Evolutionary conservation across 1,140 invertebrate species (phyloP), one percentile per base, ranked within the genome.

Genomic region (Drosophila yakuba): DNA sequence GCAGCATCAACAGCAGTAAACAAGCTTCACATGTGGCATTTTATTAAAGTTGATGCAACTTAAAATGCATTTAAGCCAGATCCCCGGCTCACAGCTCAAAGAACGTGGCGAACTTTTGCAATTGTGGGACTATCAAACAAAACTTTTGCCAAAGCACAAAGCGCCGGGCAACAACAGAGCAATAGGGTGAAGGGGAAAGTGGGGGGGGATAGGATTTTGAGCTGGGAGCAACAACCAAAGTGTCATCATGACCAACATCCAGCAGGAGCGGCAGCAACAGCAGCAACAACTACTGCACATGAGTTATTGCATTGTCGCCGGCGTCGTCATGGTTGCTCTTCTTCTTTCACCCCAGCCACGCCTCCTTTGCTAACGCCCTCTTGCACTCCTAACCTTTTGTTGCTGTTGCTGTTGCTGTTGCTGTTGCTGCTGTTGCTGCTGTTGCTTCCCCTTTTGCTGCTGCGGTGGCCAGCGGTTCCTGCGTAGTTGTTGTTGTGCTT

Each of bases 301-400:
- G 81, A 85, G 81, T 85, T 84, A 85, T 85, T 80, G 81, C 81
- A 85, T 77, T 85, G 77, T 83, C 80, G 75, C 59, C 63, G 59
- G 56, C 62, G 61, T 85, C 47, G 64, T 63, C 61, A 75, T 75
- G 73, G 74, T 77, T 62, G 63, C 64, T 55, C 63, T 43, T 71
- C 64, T 57, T 20, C 67, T 50, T n/a, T 47, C 35, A 45, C 14
- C 45, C 6, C 5, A 44, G 45, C 7, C 58, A 15, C 44, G 36
- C 61, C 44, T 43, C 3, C 41, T 38, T 15, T 11, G 35, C 43
- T 39, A 23, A 69, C 50, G 51, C 67, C 50, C 43, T 35, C 48
- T 36, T 56, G 35, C 38, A 17, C 63, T 48, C 20, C 67, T 71
- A 71, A 36, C 36, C 64, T 71, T 41, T 17, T 41, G 39, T n/a